These are phyloP conservation scores for Cenopis cana DNA, from an alignment of 2,888 invertebrate species.

Conservation along the genomic window DNA sequence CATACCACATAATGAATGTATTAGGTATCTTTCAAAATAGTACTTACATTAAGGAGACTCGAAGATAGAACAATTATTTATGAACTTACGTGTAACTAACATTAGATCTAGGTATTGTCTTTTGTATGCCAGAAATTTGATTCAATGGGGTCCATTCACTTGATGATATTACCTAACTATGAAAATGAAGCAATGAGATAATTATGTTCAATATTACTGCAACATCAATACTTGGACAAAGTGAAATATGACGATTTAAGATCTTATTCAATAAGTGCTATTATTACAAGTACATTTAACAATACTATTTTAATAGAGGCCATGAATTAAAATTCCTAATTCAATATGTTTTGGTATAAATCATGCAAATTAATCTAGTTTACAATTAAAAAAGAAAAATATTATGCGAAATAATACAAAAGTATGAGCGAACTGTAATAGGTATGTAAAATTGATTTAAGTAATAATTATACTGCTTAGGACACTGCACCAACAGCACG, in stretches of 20 bases:
- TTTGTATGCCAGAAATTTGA: conserved; percentile 83
- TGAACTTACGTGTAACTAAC: conserved; percentile 83
- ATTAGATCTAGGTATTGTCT: conserved; percentile 86
- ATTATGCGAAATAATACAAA: conserved; percentile 43
- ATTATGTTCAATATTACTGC: conserved; percentile 70
- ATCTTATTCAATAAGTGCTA: conserved; percentile 69
- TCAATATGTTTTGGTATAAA: conserved; percentile 66
- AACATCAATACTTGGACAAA: conserved; percentile 69
- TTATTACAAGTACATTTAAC: conserved; percentile 62
- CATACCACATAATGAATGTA: conserved; percentile 71
- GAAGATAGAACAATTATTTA: conserved; percentile 84
- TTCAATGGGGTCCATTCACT: conserved; percentile 71
- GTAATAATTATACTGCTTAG: conserved; percentile 47
- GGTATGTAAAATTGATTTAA: conserved; percentile 27
- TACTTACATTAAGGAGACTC: conserved; percentile 81
- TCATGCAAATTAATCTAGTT: conserved; percentile 51
- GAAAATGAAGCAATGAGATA: conserved; percentile 56
- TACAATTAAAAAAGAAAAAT: conserved; percentile 40
- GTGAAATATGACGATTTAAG: conserved; percentile 64
- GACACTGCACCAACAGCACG: conserved; percentile 70
- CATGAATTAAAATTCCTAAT: conserved; percentile 65
- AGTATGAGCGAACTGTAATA: conserved; percentile 30
- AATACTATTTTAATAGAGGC: conserved; percentile 68
- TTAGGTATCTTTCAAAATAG: conserved; percentile 68
- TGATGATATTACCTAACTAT: conserved; percentile 58